phyloP scores from a whole-genome alignment of 2,888 invertebrate genomes.

The Melinaea marsaeus region DNA sequence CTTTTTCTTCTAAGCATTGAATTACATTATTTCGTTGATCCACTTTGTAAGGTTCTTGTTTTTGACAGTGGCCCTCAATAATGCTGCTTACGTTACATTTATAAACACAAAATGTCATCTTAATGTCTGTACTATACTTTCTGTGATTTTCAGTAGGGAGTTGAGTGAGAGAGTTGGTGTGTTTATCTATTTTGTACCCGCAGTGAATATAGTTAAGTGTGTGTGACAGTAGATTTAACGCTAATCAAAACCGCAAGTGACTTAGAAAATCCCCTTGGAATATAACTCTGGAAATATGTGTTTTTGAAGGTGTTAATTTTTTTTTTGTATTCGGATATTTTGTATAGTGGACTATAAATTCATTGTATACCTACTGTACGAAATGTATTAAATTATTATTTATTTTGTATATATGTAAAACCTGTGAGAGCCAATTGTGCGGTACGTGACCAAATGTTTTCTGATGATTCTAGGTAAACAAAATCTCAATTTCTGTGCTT shows the following conservation, averaged over 20 bases:
- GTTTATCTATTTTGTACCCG: too few species aligned
- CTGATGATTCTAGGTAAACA: slow-evolving; percentile 17
- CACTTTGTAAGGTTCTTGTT: too few species aligned
- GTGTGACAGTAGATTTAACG: slow-evolving; percentile 25
- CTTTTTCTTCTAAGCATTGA: too few species aligned
- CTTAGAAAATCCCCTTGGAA: slow-evolving; percentile 31
- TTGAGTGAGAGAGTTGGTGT: too few species aligned
- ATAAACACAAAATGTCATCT: too few species aligned
- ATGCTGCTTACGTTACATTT: too few species aligned
- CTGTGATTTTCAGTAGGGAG: too few species aligned
- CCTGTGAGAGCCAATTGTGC: slow-evolving; percentile 25
- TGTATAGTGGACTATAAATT: slow-evolving; percentile 23
- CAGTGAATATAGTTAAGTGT: background rate
- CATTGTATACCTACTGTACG: slow-evolving; percentile 19
- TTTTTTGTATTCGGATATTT: background rate
- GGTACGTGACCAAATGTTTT: slow-evolving; percentile 30
- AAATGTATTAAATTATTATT: slow-evolving; percentile 20
- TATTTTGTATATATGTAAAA: slow-evolving; percentile 26
- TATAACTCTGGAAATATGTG: slow-evolving; percentile 27
- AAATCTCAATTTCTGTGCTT: too few species aligned
- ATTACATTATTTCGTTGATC: too few species aligned
- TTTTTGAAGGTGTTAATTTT: slow-evolving; percentile 18
- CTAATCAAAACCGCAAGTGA: slow-evolving; percentile 26
- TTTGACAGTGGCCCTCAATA: too few species aligned
- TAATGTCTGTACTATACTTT: too few species aligned